Percentiles rank a stretch among this genome's conserved stretches.
phyloP scores from a whole-genome alignment of 2,113 vertebrate genomes.

The Orthonyx spaldingii region DNA sequence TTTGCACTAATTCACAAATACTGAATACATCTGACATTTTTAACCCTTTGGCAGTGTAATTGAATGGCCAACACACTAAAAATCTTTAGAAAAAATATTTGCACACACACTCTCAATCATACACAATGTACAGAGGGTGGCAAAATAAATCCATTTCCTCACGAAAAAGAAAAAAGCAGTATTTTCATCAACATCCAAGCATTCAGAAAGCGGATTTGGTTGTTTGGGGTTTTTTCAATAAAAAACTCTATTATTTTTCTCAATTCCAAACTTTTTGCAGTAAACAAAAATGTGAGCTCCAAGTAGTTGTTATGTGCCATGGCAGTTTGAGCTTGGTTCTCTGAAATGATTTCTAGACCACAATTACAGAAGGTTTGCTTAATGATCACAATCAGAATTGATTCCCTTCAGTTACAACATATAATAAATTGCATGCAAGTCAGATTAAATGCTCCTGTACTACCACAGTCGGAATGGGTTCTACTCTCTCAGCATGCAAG shows the following conservation, averaged over 20 bases:
- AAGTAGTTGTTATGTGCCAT: not conserved
- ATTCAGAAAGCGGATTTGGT: not conserved
- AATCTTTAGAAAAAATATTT: not conserved
- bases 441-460: not conserved
- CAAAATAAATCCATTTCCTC: not conserved
- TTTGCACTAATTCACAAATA: not conserved
- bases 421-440: not conserved
- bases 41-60: not conserved
- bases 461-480: not conserved
- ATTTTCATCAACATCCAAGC: not conserved
- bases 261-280: not conserved
- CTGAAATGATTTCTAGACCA: not conserved
- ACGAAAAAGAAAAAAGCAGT: not conserved
- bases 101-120: rapidly evolving
- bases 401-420: not conserved
- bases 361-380: not conserved
- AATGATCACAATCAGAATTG: not conserved
- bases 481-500: not conserved
- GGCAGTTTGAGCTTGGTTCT: not conserved
- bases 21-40: not conserved
- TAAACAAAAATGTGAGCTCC: not conserved
- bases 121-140: not conserved
- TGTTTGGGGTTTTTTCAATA: rapidly evolving
- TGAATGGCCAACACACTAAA: not conserved
- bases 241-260: not conserved